These are phyloP conservation scores for Notolepis coatsorum DNA, from an alignment of 2,797 vertebrate species.

Conservation along the genomic window DNA sequence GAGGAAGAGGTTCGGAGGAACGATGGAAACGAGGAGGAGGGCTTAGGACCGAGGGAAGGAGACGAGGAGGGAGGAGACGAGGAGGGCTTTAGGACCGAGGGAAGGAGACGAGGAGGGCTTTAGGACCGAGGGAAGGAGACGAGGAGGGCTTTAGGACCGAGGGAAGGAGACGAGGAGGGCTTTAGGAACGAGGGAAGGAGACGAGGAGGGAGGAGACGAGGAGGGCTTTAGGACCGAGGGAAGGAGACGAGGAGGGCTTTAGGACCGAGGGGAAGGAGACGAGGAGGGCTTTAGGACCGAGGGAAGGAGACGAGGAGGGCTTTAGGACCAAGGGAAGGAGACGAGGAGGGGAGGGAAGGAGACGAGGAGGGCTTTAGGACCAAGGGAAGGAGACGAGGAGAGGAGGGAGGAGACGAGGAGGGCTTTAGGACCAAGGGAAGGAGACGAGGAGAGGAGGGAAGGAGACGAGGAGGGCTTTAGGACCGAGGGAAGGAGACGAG, in stretches of 20 bases:
- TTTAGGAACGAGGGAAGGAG: not conserved
- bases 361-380: slow-evolving; percentile 6
- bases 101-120: not conserved
- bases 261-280: not conserved
- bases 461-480: no score
- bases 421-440: no score
- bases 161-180: not conserved
- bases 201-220: not conserved
- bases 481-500: no score
- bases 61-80: not conserved
- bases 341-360: slow-evolving; percentile 10
- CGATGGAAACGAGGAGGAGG: not conserved
- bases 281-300: no score
- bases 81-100: not conserved
- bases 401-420: no score
- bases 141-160: not conserved
- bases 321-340: no score
- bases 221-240: slow-evolving; percentile 4
- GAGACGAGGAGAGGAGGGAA: no score
- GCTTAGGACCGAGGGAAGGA: no score
- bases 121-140: not conserved
- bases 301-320: no score
- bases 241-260: slow-evolving; percentile 16
- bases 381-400: not conserved
- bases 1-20: not conserved